Evolutionary conservation across 1,140 invertebrate species (phyloP), one percentile per base, ranked within the genome.

Genomic region (Drosophila trapezifrons): DNA sequence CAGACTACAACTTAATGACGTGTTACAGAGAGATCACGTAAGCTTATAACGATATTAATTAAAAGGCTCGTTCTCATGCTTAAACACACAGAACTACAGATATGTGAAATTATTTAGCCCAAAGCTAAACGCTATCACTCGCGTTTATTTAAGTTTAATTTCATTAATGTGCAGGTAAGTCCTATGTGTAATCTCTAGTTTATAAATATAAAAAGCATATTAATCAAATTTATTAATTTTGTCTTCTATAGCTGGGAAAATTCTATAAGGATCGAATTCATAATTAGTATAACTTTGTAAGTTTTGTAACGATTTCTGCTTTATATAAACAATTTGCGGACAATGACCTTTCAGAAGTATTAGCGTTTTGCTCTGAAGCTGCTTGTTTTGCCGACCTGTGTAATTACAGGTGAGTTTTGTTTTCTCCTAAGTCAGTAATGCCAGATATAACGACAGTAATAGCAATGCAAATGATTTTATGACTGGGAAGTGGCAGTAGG

Each of bases 401-500:
- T 54, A 42, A 58, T 63, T 22, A 17, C 6, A 20, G 22, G 17
- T 27, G 8, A 29, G 5, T 63, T 13, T 29, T n/a, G 22, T 9
- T 58, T 18, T 29, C 18, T 29, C 3, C 35, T 17, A 22, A 43
- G 2, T 13, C n/a, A 18, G 22, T 54, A 72, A 46, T 54, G 17
- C 15, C 40, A 65, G 22, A 4, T 62, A n/a, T 29, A 40, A 20
- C 17, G 32, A 38, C 32, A 15, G 4, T 58, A 47, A 63, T 46
- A 9, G 17, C 22, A 38, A 20, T 22, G 29, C 32, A 35, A 29
- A 20, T 29, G 32, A 8, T 37, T 55, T 70, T 15, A 22, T 37
- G 12, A 22, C 62, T 32, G 35, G 18, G 20, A 49, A 49, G 18
- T 35, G 63, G 9, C 10, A 29, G 32, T n/a, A 55, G 25, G 8